These are phyloP conservation scores for Polydrusus tereticollis DNA, from an alignment of 2,888 invertebrate species.

Conservation along the genomic window DNA sequence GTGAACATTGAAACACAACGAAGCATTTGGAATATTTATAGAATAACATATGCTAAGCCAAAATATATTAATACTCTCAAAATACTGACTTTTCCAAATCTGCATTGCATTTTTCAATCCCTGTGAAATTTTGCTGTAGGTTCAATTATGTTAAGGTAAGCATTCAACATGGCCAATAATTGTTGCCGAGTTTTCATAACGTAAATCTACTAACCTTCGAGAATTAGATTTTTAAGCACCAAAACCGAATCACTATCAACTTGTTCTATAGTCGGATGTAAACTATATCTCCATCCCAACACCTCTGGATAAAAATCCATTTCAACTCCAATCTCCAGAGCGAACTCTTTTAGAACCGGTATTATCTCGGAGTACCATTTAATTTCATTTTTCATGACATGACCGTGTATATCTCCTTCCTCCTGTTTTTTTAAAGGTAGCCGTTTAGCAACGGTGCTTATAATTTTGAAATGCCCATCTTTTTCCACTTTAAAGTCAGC, in stretches of 20 bases:
- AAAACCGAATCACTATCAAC: slow-evolving; percentile 47
- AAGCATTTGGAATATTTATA: no score
- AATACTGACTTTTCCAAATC: no score
- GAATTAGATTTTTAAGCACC: slow-evolving; percentile 45
- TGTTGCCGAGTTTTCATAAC: not conserved
- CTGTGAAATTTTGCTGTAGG: no score
- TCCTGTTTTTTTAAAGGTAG: slow-evolving; percentile 8
- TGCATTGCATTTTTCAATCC: no score
- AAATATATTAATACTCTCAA: no score
- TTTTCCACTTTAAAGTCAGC: slow-evolving; percentile 40
- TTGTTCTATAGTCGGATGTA: slow-evolving; percentile 33
- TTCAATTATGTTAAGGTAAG: no score
- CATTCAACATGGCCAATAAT: no score
- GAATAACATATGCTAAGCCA: no score
- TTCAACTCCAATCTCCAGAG: slow-evolving; percentile 27
- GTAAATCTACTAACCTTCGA: slow-evolving; percentile 27
- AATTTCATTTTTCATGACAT: slow-evolving; percentile 37
- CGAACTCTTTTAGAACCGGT: slow-evolving; percentile 41
- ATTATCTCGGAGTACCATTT: slow-evolving; percentile 39
- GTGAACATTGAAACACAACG: no score
- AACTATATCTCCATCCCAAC: slow-evolving; percentile 40
- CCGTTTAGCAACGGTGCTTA: slow-evolving; percentile 42
- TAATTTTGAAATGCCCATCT: slow-evolving; percentile 37
- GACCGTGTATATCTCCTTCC: not conserved
- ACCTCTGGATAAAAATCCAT: slow-evolving; percentile 30